phyloP scores from a whole-genome alignment of 2,797 vertebrate species.

The Phalloptychus januarius region DNA sequence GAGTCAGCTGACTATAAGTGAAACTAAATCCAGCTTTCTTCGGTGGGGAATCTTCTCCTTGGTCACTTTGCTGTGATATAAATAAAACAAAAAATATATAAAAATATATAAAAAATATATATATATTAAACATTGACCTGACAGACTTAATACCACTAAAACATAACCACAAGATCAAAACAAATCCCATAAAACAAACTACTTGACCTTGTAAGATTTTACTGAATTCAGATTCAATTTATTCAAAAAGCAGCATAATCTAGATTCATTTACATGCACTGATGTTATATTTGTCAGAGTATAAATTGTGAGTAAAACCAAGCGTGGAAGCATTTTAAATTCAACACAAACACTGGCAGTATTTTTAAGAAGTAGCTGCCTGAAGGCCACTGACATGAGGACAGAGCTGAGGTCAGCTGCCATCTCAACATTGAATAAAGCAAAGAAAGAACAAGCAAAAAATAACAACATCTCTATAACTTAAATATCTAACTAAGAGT shows the following conservation, averaged over 20 bases:
- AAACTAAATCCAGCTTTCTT: neutral
- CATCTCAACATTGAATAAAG: neutral
- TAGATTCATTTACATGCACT: neutral
- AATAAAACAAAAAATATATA: neutral
- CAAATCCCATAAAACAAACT: neutral
- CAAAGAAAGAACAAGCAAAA: constrained; percentile 1
- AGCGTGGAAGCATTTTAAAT: neutral
- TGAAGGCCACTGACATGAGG: constrained; percentile 14
- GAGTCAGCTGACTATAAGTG: neutral
- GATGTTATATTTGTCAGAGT: neutral
- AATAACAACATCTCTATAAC: neutral
- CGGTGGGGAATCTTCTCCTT: neutral
- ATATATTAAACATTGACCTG: neutral
- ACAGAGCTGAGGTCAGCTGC: constrained; percentile 9
- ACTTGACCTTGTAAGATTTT: neutral
- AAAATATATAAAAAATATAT: too few relatives aligned
- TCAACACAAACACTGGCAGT: neutral
- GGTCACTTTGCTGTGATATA: neutral
- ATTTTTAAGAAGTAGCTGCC: neutral
- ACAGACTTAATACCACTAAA: neutral
- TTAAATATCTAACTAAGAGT: too few relatives aligned
- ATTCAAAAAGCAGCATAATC: neutral
- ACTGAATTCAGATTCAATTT: neutral
- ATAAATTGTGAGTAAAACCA: neutral
- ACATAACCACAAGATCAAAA: neutral